Conservation (phyloP, 1,140 invertebrate genomes). For the Drosophila bocqueti region DNA sequence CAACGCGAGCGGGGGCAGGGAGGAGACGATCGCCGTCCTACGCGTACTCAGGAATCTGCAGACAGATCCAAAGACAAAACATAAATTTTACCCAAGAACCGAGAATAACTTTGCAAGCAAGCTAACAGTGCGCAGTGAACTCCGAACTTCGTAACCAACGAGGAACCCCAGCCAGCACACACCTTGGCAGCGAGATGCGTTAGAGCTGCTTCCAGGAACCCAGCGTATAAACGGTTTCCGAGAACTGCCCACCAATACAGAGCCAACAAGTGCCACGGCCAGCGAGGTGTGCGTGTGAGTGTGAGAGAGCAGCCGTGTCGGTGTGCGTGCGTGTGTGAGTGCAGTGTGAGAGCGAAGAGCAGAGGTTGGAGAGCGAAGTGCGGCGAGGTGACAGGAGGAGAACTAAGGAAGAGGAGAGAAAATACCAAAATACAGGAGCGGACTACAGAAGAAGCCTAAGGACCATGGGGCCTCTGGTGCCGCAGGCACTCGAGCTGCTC, state of each 20-base stretch:
- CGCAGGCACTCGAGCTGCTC: constrained; percentile 21
- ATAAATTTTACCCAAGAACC: not conserved
- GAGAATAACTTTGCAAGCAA: not conserved
- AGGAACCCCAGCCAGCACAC: constrained; percentile 17
- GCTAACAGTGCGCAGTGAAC: not conserved
- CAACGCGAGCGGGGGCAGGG: constrained; percentile 44
- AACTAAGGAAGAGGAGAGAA: constrained; percentile 8
- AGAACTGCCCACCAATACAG: constrained; percentile 74
- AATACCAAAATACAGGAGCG: not conserved
- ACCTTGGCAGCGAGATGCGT: constrained; percentile 62
- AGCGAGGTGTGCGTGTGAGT: constrained; percentile 63
- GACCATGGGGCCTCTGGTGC: constrained; percentile 15
- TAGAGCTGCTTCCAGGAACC: constrained; percentile 73
- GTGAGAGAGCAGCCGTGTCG: constrained; percentile 41
- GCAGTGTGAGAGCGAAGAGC: constrained; percentile 4
- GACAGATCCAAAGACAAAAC: constrained; percentile 9
- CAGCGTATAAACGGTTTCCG: constrained; percentile 75
- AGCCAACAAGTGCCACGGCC: constrained; percentile 71
- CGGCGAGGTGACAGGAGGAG: not conserved
- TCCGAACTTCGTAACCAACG: constrained; percentile 10
- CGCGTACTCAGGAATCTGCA: constrained; percentile 23
- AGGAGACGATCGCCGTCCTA: constrained; percentile 44
- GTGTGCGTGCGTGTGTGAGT: constrained; percentile 21
- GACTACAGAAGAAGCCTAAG: constrained; percentile 11
- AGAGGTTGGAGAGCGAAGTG: constrained; percentile 4